These are phyloP conservation scores for Drosophila paulistorum DNA, from an alignment of 1,140 invertebrate species.

Conservation along the genomic window DNA sequence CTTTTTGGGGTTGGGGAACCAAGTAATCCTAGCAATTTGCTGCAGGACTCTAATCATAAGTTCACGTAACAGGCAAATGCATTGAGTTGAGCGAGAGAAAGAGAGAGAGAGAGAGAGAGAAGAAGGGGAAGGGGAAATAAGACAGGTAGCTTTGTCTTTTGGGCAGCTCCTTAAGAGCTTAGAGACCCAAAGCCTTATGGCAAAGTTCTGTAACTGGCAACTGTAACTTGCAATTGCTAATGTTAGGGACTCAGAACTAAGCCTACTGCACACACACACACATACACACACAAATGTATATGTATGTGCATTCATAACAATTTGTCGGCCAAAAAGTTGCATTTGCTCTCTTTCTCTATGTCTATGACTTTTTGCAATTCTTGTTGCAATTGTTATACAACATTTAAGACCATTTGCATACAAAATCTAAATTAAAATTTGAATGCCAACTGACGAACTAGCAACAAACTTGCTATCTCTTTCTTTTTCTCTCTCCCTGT, in stretches of 20 bases:
- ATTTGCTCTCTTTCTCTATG: conserved; percentile 13
- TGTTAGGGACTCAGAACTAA: conserved; percentile 39
- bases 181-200: conserved; percentile 53
- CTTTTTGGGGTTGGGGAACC: not conserved
- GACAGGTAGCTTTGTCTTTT: conserved; percentile 4
- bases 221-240: conserved; percentile 69
- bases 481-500: not conserved
- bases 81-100: not conserved
- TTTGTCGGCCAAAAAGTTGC: conserved; percentile 50
- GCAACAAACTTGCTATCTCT: conserved; percentile 9
- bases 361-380: not conserved
- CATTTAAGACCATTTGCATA: conserved; percentile 75
- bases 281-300: not conserved
- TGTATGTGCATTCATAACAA: conserved; percentile 59
- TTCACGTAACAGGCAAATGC: conserved; percentile 38
- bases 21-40: conserved; percentile 46
- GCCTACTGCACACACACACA: conserved; percentile 18
- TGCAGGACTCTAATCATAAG: conserved; percentile 57
- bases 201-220: conserved; percentile 55
- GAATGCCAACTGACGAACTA: conserved; percentile 28
- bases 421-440: conserved; percentile 75
- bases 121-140: not conserved
- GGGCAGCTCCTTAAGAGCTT: conserved; percentile 57
- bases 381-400: conserved; percentile 61
- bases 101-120: too few species aligned